Conservation (phyloP, 1,140 invertebrate genomes). For the Augochlora pura region DNA sequence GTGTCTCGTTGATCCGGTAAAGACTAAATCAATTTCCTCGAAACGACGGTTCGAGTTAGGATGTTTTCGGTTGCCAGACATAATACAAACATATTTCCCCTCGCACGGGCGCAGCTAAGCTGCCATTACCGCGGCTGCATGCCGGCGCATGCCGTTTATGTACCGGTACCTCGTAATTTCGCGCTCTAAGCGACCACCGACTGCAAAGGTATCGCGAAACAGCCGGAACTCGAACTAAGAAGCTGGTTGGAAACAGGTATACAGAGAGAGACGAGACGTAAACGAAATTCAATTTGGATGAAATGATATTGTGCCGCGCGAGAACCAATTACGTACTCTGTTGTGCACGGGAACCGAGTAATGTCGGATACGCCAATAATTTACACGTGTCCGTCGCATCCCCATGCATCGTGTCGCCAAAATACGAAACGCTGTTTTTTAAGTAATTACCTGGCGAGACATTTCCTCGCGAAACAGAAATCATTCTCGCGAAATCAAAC, state of each 20-base stretch:
- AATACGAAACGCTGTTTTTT: too few species aligned
- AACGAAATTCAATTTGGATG: conserved; percentile 29
- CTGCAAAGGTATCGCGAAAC: not conserved
- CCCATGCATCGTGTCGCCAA: too few species aligned
- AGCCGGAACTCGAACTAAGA: not conserved
- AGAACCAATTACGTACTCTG: not conserved
- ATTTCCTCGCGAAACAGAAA: too few species aligned
- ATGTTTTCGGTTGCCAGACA: not conserved
- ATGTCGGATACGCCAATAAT: not conserved
- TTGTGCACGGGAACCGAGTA: not conserved
- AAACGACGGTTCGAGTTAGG: not conserved
- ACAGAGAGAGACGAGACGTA: not conserved
- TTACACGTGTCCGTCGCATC: not conserved
- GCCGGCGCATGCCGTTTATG: not conserved
- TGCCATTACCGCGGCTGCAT: not conserved
- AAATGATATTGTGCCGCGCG: not conserved
- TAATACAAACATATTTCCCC: not conserved
- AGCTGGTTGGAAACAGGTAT: not conserved
- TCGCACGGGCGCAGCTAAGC: not conserved
- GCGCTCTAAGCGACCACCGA: not conserved
- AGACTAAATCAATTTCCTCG: not conserved
- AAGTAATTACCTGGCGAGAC: too few species aligned
- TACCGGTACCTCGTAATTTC: conserved; percentile 24
- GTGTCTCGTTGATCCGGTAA: not conserved
- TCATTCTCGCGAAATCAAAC: too few species aligned